Evolutionary conservation across 2,888 invertebrate species (phyloP).

Genomic region (Charanyca ferruginea): DNA sequence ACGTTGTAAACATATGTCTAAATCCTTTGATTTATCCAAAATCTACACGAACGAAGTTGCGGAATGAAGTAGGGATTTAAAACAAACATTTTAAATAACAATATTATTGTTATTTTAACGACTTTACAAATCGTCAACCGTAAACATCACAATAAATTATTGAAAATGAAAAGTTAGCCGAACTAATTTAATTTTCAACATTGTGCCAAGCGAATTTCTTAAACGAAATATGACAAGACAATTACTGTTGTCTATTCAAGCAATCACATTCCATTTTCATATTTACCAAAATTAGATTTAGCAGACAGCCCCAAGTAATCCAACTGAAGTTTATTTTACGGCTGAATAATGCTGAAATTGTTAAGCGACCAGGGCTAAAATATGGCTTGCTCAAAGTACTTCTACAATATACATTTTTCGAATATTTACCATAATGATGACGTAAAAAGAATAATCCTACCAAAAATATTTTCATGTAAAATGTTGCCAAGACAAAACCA

Average conservation of each 20-base stretch:
- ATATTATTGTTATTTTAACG: neutral
- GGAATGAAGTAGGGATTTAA: neutral
- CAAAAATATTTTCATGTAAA: too few species aligned
- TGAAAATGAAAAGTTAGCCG: neutral
- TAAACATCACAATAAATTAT: neutral
- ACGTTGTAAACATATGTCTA: too few species aligned
- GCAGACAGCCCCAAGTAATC: neutral
- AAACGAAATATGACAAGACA: neutral
- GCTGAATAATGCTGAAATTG: neutral
- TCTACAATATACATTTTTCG: too few species aligned
- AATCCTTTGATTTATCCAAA: neutral
- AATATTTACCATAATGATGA: too few species aligned
- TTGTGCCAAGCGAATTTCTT: constrained; percentile 6
- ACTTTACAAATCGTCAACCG: neutral
- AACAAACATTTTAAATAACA: neutral
- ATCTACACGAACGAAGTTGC: neutral
- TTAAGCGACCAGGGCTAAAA: neutral
- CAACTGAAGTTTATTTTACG: constrained; percentile 4
- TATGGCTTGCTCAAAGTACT: neutral
- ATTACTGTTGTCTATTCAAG: constrained; percentile 10
- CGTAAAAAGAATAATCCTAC: neutral
- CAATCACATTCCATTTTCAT: constrained; percentile 13
- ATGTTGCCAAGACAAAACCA: too few species aligned
- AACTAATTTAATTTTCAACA: neutral
- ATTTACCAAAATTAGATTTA: neutral